Evolutionary conservation across 2,888 invertebrate species (phyloP), one percentile per base, ranked within the genome.

Genomic region (Stegophylla sp.): DNA sequence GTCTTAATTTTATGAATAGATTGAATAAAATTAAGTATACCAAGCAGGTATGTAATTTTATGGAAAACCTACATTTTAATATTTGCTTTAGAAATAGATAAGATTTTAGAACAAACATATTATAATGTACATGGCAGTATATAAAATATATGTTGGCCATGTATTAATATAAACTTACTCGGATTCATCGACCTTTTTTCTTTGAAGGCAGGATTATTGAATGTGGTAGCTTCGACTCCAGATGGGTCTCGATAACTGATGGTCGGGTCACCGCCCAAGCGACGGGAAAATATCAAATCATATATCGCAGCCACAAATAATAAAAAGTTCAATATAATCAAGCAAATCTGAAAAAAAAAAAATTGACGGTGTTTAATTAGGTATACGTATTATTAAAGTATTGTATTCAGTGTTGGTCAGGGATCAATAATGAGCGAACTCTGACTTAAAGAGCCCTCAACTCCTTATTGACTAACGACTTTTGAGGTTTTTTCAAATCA

Each of bases 161-260:
- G 10, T 45, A 28, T 71, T 51, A 66, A 12, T 41, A 67, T 56
- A 15, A 13, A 81, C 69, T 82, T 51, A 79, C 77, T 77, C 20
- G 77, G 77, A 63, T 79, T 76, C 71, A 72, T 77, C 23, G 82
- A 83, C 34, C 83, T 84, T 81, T 82, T 84, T 83, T 95, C 95
- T 86, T 93, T 91, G 86, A 93, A 95, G 51, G 94, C 94, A 7
- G 94, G 94, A 88, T 95, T 95, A 85, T 93, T 93, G 86, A 93
- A 94, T 53, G 94, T 94, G 61, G 93, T 92, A 28, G 91, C 91
- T 82, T 90, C 90, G 82, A 89, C 90, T 3, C 88, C 88, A 48
- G 88, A 88, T 43, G 89, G 87, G 83, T 90, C 89, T 83, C 89
- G 86, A 82, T 89, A 87, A 84, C 88, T 87, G 84, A 87, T 87